Evolutionary conservation across 2,888 invertebrate genomes (phyloP), one percentile per base, ranked within the genome.

Genomic region (Aethes cnicana): DNA sequence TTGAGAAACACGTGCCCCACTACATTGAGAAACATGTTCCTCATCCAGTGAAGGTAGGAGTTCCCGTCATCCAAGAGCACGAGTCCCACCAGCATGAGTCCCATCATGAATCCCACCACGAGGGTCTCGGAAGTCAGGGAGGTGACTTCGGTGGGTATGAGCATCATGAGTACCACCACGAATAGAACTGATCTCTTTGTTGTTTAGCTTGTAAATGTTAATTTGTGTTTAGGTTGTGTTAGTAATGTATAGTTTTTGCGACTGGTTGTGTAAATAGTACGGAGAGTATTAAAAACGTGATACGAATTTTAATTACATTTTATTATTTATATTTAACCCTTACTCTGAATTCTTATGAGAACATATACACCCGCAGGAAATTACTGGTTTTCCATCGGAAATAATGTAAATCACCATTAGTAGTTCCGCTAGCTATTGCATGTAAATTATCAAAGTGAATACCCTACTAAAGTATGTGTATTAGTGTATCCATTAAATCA

Each of bases 11-110:
- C 58, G 93, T 94, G 23, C 92, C 94, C 0, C 92, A 93, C 64
- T 91, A 90, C 6, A 89, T 92, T 1, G 93, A 94, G 63, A 94
- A 93, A 69, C 92, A 92, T 48, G 91, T 95, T 44, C 94, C 94
- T 21, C 93, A 94, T 65, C 89, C 91, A 35, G 92, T 94, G 18
- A 95, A 95, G 77, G 92, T 95, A 46, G 92, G 93, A 2, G 92
- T 94, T 21, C 92, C 92, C 16, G 88, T 93, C 11, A 86, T 93
- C 18, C 91, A 82, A 26, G 65, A 70, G 4, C 64, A 66, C 14
- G 61, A 83, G 42, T n/a, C n/a, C n/a, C 69, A 81, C n/a, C 12
- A 59, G 64, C 43, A 58, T n/a, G 71, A 84, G 2, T 72, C 64
- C 47, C 67, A 66, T 11, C 69, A 78, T 8, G 71, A 73, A 30